A percentile compares a stretch with the other conserved stretches of the same genome.
phyloP scores from a whole-genome alignment of 2,797 vertebrate species.

The Tokudaia tokunoshimensis region DNA sequence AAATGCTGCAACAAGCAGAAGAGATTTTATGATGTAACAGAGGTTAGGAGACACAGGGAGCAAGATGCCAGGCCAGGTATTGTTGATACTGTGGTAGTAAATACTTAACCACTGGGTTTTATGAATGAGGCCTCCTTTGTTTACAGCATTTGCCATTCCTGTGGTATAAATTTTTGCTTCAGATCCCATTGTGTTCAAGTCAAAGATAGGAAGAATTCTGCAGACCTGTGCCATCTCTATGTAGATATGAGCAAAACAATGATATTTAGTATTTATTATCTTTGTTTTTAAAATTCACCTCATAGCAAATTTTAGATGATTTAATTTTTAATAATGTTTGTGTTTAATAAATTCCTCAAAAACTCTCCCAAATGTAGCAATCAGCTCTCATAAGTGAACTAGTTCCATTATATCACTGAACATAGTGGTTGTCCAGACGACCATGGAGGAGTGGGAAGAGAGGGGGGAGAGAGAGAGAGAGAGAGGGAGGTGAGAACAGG shows the following conservation, averaged over 20 bases:
- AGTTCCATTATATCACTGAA: neutral
- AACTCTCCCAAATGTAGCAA: constrained; percentile 27
- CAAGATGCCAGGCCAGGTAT: constrained; percentile 32
- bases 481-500: neutral
- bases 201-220: constrained; percentile 1
- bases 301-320: neutral
- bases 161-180: constrained; percentile 15
- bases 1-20: neutral
- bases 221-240: neutral
- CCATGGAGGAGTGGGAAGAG: no score
- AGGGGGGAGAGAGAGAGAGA: no score
- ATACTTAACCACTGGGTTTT: constrained; percentile 22
- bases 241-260: neutral
- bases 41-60: neutral
- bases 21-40: neutral
- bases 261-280: neutral
- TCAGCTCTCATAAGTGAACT: neutral
- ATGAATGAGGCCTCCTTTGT: neutral
- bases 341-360: constrained; percentile 29
- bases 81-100: neutral
- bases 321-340: constrained; percentile 36
- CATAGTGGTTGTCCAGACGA: neutral
- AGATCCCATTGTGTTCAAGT: constrained; percentile 23
- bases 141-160: constrained; percentile 41
- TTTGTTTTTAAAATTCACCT: neutral